These are phyloP conservation scores for Argya squamiceps DNA, from an alignment of 2,797 vertebrate species.

Conservation along the genomic window DNA sequence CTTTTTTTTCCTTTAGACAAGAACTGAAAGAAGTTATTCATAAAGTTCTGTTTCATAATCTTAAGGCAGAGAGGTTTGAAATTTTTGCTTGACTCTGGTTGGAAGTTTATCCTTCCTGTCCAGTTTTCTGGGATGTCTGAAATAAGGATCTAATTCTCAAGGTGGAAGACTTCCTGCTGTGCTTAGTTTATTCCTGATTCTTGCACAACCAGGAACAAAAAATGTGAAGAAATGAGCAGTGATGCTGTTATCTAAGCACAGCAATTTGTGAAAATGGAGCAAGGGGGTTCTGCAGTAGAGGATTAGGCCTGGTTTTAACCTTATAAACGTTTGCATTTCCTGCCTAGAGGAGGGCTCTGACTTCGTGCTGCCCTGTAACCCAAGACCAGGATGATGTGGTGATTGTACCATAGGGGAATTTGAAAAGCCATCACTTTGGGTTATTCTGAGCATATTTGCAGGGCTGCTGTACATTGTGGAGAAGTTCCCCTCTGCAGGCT, in stretches of 20 bases:
- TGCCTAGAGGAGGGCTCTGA: conserved; percentile 1
- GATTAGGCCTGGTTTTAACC: not conserved
- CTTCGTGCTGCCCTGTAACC: not conserved
- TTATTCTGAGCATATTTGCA: not conserved
- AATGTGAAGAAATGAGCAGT: not conserved
- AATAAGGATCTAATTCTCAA: not conserved
- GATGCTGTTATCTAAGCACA: not conserved
- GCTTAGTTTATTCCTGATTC: not conserved
- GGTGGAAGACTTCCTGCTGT: not conserved
- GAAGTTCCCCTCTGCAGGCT: not conserved
- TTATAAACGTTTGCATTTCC: conserved; percentile 7
- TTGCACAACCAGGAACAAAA: not conserved
- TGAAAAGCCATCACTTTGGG: not conserved
- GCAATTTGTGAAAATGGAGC: not conserved
- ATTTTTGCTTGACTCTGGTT: conserved; percentile 5
- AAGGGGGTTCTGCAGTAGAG: not conserved
- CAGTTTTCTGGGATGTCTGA: not conserved
- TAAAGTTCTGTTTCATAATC: not conserved
- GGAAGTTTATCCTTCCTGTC: not conserved
- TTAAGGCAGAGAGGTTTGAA: not conserved
- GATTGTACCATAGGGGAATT: not conserved
- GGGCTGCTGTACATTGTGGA: not conserved
- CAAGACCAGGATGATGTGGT: not conserved
- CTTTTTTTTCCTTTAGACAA: not conserved
- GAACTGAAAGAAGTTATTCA: conserved; percentile 7